Percentiles rank a stretch among this genome's conserved stretches.
Conservation (phyloP, 1,140 invertebrate genomes). For the Euwallacea fornicatus region DNA sequence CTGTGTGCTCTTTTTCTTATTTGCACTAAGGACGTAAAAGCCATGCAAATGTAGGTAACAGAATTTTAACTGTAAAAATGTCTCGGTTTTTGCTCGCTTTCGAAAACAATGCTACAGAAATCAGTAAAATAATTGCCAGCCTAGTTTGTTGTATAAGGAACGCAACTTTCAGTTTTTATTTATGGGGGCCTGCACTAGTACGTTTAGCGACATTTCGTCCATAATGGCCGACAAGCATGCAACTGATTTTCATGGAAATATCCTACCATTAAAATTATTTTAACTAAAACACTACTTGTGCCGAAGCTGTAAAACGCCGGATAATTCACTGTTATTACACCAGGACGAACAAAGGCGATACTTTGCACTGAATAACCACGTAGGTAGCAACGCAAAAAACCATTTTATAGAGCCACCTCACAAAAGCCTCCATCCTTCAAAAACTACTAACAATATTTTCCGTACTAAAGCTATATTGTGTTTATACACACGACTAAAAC, state of each 20-base stretch:
- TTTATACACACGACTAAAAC: constrained; percentile 6
- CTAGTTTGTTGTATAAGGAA: constrained; percentile 16
- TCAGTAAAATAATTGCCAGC: constrained; percentile 27
- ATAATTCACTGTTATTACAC: not conserved
- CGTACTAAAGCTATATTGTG: constrained; percentile 2
- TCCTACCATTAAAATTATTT: too few relatives aligned
- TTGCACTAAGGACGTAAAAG: not conserved
- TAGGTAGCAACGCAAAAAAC: too few relatives aligned
- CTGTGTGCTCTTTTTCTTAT: constrained; percentile 4
- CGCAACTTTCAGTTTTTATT: constrained; percentile 22
- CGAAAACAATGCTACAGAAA: not conserved
- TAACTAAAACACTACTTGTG: not conserved
- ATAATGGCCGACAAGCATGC: constrained; percentile 8
- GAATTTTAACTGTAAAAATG: too few relatives aligned
- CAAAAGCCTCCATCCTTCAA: not conserved
- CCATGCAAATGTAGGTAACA: not conserved
- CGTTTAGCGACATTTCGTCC: constrained; percentile 25
- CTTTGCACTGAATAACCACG: too few relatives aligned
- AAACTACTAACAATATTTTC: not conserved
- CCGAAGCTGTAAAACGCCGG: not conserved
- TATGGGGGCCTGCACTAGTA: constrained; percentile 17
- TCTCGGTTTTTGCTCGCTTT: too few relatives aligned
- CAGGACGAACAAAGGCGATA: too few relatives aligned
- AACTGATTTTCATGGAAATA: constrained; percentile 16
- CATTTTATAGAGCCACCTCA: not conserved